Conservation (phyloP, 2,113 vertebrate species). For the Ptyas mucosa region DNA sequence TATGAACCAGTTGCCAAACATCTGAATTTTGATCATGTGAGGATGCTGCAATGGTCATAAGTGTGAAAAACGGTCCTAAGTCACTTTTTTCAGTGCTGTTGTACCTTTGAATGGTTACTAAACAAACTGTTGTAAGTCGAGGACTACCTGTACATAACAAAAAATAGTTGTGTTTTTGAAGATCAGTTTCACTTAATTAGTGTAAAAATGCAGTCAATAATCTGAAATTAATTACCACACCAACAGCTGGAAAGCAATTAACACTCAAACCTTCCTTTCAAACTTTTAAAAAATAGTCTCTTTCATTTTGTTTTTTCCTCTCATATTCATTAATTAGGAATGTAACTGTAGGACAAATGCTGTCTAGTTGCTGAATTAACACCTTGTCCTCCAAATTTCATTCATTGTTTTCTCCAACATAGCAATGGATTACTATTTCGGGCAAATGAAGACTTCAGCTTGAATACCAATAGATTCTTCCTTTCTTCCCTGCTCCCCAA, state of each 20-base stretch:
- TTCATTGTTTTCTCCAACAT: neutral
- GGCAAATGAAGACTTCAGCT: neutral
- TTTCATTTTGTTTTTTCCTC: slow-evolving; percentile 30
- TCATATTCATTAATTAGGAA: slow-evolving; percentile 58
- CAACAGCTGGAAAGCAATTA: slow-evolving; percentile 68
- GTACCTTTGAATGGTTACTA: neutral
- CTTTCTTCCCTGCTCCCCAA: rapidly evolving
- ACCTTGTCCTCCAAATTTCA: slow-evolving; percentile 26
- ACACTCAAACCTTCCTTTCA: slow-evolving; percentile 36
- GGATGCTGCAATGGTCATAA: neutral
- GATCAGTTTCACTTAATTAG: slow-evolving; percentile 64
- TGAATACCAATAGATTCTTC: neutral
- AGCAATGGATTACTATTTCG: neutral
- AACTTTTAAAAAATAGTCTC: slow-evolving; percentile 27
- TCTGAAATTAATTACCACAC: slow-evolving; percentile 66
- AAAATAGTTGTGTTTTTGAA: slow-evolving; percentile 51
- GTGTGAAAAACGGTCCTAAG: neutral
- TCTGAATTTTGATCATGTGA: neutral
- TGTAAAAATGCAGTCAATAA: slow-evolving; percentile 65
- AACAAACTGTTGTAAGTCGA: neutral
- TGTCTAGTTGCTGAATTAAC: slow-evolving; percentile 41
- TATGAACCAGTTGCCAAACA: neutral
- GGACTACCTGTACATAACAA: neutral
- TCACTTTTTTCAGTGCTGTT: neutral
- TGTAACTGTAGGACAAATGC: slow-evolving; percentile 43